Percentiles rank a stretch among this genome's conserved stretches.
phyloP scores from a whole-genome alignment of 2,113 vertebrate species.

The Peromyscus maniculatus region DNA sequence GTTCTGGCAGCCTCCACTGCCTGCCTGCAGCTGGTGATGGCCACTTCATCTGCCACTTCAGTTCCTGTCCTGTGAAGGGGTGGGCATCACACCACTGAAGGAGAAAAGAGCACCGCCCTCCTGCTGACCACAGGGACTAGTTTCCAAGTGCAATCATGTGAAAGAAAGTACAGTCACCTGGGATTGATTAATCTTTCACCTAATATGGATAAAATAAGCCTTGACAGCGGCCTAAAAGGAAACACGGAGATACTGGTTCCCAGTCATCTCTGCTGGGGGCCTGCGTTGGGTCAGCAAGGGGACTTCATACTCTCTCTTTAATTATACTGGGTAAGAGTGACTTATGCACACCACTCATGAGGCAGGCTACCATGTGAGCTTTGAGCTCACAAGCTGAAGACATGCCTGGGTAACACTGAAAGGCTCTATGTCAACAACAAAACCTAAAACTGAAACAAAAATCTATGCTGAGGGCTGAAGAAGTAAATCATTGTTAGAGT shows the following conservation, averaged over 20 bases:
- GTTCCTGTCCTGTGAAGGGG: background rate
- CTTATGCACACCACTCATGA: background rate
- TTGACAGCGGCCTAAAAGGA: background rate
- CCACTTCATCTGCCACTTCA: background rate
- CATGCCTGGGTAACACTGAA: background rate
- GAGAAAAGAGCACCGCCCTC: background rate
- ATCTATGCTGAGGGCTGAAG: background rate
- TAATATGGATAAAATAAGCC: background rate
- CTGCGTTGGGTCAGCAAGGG: background rate
- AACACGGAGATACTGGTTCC: background rate
- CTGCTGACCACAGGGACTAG: background rate
- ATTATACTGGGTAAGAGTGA: background rate
- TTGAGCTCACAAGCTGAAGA: background rate
- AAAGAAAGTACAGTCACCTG: background rate
- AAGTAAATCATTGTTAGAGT: too few species aligned
- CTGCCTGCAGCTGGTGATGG: background rate
- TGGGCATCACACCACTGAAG: background rate
- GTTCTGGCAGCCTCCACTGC: background rate
- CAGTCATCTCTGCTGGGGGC: too few species aligned
- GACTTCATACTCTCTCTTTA: background rate
- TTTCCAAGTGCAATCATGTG: background rate
- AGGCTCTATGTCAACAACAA: background rate
- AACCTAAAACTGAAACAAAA: background rate
- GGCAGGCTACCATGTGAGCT: background rate
- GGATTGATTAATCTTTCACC: background rate